Percentiles rank a stretch among this genome's conserved stretches.
Evolutionary conservation across 92 coral and sea anemone species (phyloP).

Genomic region (Palythoa heliodiscus): DNA sequence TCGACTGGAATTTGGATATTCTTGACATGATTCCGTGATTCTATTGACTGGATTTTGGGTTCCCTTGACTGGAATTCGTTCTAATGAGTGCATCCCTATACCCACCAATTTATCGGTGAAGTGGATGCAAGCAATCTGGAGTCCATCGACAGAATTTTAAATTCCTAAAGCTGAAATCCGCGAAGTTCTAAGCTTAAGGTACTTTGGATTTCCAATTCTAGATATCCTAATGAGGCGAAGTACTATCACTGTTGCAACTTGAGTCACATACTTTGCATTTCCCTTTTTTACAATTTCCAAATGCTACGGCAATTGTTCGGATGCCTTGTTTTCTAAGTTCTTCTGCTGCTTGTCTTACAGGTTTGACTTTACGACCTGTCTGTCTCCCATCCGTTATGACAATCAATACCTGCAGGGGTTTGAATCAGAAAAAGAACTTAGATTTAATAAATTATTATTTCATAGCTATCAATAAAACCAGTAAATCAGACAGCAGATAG

Average conservation of each 20-base stretch:
- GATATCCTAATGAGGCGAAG: neutral
- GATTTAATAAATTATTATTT: neutral
- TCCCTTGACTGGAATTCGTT: no score
- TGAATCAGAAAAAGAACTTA: neutral
- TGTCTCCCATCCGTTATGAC: slow-evolving; percentile 1
- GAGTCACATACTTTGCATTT: slow-evolving; percentile 17
- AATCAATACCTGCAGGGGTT: neutral
- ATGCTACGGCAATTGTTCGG: neutral
- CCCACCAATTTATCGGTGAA: neutral
- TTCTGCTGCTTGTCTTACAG: neutral
- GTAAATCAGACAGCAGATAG: neutral
- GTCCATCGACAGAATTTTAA: neutral
- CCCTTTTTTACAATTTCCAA: neutral
- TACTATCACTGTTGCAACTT: neutral
- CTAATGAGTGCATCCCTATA: neutral
- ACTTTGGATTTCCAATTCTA: neutral
- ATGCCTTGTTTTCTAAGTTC: neutral
- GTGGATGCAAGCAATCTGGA: neutral
- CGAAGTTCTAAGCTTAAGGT: neutral
- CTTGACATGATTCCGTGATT: no score
- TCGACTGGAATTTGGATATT: no score
- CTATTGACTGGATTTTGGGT: no score
- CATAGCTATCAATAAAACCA: neutral
- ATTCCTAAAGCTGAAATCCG: neutral
- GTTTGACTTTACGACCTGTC: neutral